phyloP scores from a whole-genome alignment of 2,113 vertebrate genomes.

The Halcyon senegalensis region DNA sequence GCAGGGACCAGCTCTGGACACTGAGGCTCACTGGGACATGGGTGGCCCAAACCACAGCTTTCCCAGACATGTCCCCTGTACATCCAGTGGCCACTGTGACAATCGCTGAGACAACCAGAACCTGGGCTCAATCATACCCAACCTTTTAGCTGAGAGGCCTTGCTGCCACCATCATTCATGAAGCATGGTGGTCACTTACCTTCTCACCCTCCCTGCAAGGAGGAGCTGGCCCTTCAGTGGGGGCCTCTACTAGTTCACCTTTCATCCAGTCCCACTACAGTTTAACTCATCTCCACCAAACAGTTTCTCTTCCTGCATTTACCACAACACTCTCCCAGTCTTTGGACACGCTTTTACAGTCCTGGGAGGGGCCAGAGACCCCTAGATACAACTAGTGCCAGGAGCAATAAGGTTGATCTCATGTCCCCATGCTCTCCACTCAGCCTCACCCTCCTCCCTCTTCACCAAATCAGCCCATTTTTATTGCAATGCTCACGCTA shows the following conservation, averaged over 20 bases:
- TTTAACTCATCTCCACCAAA: neutral
- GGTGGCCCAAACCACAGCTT: neutral
- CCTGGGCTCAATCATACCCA: fast-evolving
- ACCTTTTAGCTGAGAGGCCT: neutral
- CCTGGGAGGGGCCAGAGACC: neutral
- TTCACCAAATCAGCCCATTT: neutral
- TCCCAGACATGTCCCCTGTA: neutral
- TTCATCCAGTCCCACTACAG: neutral
- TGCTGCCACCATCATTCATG: neutral
- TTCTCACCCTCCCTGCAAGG: neutral
- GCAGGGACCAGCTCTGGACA: neutral
- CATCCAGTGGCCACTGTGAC: neutral
- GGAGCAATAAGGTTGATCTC: neutral
- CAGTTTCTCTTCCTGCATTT: neutral
- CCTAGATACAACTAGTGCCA: neutral
- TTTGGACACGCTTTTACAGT: neutral
- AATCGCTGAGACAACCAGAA: neutral
- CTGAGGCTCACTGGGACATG: neutral
- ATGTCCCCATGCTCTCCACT: fast-evolving
- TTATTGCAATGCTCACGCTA: neutral
- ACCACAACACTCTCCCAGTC: neutral
- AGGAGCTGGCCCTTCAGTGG: neutral
- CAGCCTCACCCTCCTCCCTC: neutral
- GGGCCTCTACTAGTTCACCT: neutral
- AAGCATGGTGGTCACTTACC: fast-evolving